Evolutionary conservation across 2,797 vertebrate species (phyloP).

Genomic region (Chelon auratus): DNA sequence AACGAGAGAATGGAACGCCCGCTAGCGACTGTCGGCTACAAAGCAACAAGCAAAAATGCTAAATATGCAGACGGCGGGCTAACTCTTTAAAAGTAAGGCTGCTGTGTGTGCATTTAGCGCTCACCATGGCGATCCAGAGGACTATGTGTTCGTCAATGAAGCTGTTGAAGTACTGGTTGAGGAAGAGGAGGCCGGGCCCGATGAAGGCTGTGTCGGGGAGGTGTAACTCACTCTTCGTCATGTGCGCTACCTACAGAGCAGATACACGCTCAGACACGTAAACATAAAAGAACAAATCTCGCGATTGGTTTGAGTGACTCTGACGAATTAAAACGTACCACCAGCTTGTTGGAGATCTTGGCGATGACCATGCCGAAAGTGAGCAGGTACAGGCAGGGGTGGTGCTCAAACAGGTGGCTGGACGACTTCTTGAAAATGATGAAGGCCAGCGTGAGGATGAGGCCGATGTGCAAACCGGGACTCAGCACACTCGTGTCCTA

Average conservation of each 20-base stretch:
- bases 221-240: slow-evolving; percentile 96
- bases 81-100: no score
- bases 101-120: slow-evolving; percentile 30
- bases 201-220: slow-evolving; percentile 95
- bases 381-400: slow-evolving; percentile 94
- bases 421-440: slow-evolving; percentile 98
- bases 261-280: not conserved
- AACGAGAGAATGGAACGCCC: no score
- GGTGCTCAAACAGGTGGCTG: slow-evolving; percentile 91
- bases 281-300: no score
- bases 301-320: not conserved
- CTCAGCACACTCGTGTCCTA: slow-evolving; percentile 97
- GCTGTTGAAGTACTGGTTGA: slow-evolving; percentile 98
- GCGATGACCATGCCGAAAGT: slow-evolving; percentile 94
- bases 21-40: no score
- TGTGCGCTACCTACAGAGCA: slow-evolving; percentile 90
- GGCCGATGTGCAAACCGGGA: slow-evolving; percentile 93
- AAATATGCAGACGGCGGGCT: no score
- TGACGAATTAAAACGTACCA: slow-evolving; percentile 85
- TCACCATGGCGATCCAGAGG: slow-evolving; percentile 95
- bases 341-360: slow-evolving; percentile 97
- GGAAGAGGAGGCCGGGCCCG: slow-evolving; percentile 95
- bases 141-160: slow-evolving; percentile 94
- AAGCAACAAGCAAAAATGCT: no score
- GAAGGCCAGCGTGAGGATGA: slow-evolving; percentile 91